A percentile compares a stretch with the other conserved stretches of the same genome.
These are phyloP conservation scores for Agrochola macilenta DNA, from an alignment of 2,888 invertebrate species.

Conservation along the genomic window DNA sequence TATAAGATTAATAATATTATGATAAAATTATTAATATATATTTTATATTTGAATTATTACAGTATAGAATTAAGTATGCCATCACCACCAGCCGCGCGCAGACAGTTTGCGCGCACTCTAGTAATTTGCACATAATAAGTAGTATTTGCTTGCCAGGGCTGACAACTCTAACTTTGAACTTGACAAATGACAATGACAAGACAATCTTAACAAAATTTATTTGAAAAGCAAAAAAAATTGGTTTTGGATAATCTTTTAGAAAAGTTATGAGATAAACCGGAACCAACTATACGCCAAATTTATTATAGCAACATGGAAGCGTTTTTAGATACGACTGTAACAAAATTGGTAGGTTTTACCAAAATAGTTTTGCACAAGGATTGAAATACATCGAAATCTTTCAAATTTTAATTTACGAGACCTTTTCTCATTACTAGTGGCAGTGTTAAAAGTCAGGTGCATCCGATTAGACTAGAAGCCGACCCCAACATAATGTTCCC, in stretches of 20 bases:
- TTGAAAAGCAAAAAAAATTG: not conserved
- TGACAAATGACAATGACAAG: not conserved
- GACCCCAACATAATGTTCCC: not conserved
- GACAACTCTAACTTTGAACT: not conserved
- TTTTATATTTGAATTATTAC: too few relatives aligned
- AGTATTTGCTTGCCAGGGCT: not conserved
- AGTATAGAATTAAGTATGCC: too few relatives aligned
- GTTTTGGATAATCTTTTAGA: not conserved
- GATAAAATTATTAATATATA: too few relatives aligned
- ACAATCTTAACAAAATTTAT: not conserved
- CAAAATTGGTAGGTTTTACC: constrained; percentile 52
- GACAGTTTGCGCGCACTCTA: too few relatives aligned
- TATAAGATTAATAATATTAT: too few relatives aligned
- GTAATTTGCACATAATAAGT: too few relatives aligned
- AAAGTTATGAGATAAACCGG: constrained; percentile 3
- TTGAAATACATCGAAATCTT: not conserved
- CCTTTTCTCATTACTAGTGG: too few relatives aligned
- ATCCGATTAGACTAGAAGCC: too few relatives aligned
- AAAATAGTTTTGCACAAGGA: not conserved
- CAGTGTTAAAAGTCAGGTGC: not conserved
- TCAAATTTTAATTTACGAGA: not conserved
- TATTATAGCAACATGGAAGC: constrained; percentile 49
- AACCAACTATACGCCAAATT: not conserved
- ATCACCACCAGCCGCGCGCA: too few relatives aligned
- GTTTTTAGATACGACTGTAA: constrained; percentile 35